Evolutionary conservation across 2,797 vertebrate genomes (phyloP).

Genomic region (Coregonus suidteri): DNA sequence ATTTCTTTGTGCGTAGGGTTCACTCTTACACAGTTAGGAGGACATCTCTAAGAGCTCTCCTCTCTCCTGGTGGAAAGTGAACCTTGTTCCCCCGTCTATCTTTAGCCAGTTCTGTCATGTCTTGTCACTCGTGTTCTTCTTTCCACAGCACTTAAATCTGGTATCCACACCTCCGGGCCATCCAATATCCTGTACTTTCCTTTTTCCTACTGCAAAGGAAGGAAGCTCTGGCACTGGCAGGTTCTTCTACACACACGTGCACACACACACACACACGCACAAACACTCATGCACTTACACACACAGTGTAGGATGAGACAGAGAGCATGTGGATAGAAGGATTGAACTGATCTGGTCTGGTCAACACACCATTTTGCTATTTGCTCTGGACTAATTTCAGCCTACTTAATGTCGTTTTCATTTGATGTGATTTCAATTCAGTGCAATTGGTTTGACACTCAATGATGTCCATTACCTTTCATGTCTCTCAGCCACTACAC

Average conservation of each 20-base stretch:
- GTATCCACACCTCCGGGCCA: slow-evolving; percentile 44
- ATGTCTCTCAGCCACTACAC: slow-evolving; percentile 15
- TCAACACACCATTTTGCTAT: neutral
- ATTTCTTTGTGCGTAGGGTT: slow-evolving; percentile 20
- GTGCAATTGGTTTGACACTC: slow-evolving; percentile 26
- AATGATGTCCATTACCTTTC: neutral
- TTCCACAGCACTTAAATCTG: slow-evolving; percentile 2
- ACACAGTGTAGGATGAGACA: neutral
- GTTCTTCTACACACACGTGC: slow-evolving; percentile 12
- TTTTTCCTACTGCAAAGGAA: slow-evolving; percentile 63
- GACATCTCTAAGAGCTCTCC: slow-evolving; percentile 52
- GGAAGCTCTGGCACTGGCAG: slow-evolving; percentile 7
- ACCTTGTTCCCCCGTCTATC: slow-evolving; percentile 57
- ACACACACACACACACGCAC: slow-evolving; percentile 1
- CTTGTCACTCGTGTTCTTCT: neutral
- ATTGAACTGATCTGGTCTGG: too few species aligned
- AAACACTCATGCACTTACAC: neutral
- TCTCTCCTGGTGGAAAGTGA: slow-evolving; percentile 14
- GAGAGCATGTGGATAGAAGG: neutral
- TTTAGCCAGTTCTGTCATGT: slow-evolving; percentile 48
- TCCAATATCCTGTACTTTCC: slow-evolving; percentile 66
- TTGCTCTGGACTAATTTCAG: slow-evolving; percentile 38
- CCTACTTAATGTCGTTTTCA: slow-evolving; percentile 30
- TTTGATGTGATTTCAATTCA: slow-evolving; percentile 31
- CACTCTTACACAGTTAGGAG: slow-evolving; percentile 43